Conservation (phyloP, 1,140 invertebrate genomes). For the Neodiprion lecontei region DNA sequence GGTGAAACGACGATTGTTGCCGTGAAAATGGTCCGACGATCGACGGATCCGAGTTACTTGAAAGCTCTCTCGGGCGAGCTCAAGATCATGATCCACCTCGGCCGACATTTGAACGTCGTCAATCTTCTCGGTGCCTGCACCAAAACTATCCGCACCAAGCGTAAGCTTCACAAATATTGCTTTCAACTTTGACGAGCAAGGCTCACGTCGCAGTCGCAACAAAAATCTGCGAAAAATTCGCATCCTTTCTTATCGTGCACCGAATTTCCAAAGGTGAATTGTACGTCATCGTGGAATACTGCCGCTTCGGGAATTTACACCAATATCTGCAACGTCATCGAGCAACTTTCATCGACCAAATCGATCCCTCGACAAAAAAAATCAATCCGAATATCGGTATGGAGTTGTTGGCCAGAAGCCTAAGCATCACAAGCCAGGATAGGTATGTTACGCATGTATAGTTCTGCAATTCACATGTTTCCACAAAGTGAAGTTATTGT, state of each 20-base stretch:
- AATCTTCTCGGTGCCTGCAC: conserved; percentile 65
- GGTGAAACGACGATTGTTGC: conserved; percentile 61
- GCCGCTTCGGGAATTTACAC: conserved; percentile 87
- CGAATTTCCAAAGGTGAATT: conserved; percentile 72
- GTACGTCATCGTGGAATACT: conserved; percentile 94
- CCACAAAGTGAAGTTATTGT: no score
- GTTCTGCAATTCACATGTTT: no score
- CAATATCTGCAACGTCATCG: conserved; percentile 83
- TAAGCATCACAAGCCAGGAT: conserved; percentile 60
- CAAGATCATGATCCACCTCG: conserved; percentile 65
- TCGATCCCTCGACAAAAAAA: conserved; percentile 70
- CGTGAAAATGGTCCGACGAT: conserved; percentile 49
- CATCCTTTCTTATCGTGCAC: no score
- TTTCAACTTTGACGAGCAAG: background rate
- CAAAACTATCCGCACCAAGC: conserved; percentile 69
- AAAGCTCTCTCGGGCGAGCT: conserved; percentile 62
- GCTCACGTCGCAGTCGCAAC: background rate
- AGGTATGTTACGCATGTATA: conserved; percentile 44
- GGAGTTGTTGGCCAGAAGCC: conserved; percentile 62
- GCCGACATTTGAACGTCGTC: conserved; percentile 64
- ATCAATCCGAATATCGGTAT: conserved; percentile 71
- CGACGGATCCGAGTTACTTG: conserved; percentile 44
- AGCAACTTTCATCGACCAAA: conserved; percentile 81
- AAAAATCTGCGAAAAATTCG: no score
- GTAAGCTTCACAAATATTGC: conserved; percentile 65